These are phyloP conservation scores for Nephrocerus scutellatus DNA, from an alignment of 2,888 invertebrate species.

Conservation along the genomic window DNA sequence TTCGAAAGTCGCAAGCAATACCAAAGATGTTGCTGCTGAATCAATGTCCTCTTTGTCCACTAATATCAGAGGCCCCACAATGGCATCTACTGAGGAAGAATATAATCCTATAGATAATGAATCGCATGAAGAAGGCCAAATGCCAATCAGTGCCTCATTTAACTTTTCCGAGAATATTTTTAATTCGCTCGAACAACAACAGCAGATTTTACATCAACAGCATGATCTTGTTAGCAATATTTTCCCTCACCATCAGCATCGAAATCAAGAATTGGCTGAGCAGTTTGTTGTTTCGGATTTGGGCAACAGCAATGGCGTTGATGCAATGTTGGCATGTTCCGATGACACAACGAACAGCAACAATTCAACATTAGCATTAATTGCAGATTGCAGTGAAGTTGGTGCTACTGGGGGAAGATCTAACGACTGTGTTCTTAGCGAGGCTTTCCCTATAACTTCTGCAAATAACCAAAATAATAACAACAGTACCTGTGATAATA, in stretches of 20 bases:
- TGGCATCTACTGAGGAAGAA: too few relatives aligned
- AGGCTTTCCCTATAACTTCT: too few relatives aligned
- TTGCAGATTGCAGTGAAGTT: conserved; percentile 35
- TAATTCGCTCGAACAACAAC: too few relatives aligned
- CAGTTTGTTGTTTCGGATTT: conserved; percentile 23
- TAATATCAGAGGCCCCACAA: too few relatives aligned
- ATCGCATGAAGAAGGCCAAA: too few relatives aligned
- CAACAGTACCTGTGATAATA: conserved; percentile 46
- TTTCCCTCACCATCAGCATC: not conserved
- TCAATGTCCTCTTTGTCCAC: too few relatives aligned
- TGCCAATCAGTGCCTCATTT: too few relatives aligned
- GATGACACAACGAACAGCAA: conserved; percentile 31
- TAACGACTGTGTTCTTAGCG: too few relatives aligned
- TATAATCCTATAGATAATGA: too few relatives aligned
- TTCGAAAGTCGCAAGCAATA: too few relatives aligned
- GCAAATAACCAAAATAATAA: conserved; percentile 28
- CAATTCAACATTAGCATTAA: conserved; percentile 38
- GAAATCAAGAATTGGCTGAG: conserved; percentile 21
- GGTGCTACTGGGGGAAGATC: conserved; percentile 19
- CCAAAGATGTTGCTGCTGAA: too few relatives aligned
- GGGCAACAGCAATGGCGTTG: conserved; percentile 32
- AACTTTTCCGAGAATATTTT: too few relatives aligned
- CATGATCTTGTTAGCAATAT: not conserved
- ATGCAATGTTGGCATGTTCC: conserved; percentile 23
- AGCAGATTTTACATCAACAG: not conserved